Evolutionary conservation across 2,888 invertebrate species (phyloP).

Genomic region (Lottia scabra): DNA sequence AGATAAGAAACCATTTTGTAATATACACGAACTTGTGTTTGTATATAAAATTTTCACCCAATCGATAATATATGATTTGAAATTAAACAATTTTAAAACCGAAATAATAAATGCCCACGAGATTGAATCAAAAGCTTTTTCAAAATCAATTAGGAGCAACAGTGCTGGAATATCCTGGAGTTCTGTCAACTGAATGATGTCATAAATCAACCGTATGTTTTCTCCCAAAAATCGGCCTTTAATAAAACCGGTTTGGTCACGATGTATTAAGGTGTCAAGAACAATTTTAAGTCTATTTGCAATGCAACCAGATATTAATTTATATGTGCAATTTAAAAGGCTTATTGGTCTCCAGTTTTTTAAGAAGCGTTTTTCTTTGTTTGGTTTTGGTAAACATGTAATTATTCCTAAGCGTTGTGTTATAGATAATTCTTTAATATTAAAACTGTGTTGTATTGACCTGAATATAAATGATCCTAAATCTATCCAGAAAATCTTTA

Average conservation of each 20-base stretch:
- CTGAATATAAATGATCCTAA: constrained; percentile 12
- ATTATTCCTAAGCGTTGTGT: constrained; percentile 30
- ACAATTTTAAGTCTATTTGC: constrained; percentile 20
- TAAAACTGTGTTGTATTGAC: constrained; percentile 14
- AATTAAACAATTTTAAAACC: too few relatives aligned
- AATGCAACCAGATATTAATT: constrained; percentile 23
- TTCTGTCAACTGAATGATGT: too few relatives aligned
- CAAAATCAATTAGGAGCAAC: constrained; percentile 24
- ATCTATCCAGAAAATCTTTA: constrained; percentile 19
- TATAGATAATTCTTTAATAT: constrained; percentile 16
- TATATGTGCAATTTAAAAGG: constrained; percentile 18
- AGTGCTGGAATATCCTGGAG: too few relatives aligned
- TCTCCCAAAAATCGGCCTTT: too few relatives aligned
- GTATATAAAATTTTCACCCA: too few relatives aligned
- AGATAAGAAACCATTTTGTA: too few relatives aligned
- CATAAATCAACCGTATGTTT: too few relatives aligned
- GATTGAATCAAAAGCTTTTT: constrained; percentile 24
- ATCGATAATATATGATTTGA: too few relatives aligned
- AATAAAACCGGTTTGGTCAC: too few relatives aligned
- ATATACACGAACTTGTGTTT: too few relatives aligned
- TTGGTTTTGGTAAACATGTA: too few relatives aligned
- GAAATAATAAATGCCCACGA: constrained; percentile 24
- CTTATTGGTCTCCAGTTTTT: constrained; percentile 26
- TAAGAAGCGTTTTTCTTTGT: constrained; percentile 18
- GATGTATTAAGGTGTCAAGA: too few relatives aligned